Evolutionary conservation across 2,113 vertebrate species (phyloP).

Genomic region (Prietella phreatophila): DNA sequence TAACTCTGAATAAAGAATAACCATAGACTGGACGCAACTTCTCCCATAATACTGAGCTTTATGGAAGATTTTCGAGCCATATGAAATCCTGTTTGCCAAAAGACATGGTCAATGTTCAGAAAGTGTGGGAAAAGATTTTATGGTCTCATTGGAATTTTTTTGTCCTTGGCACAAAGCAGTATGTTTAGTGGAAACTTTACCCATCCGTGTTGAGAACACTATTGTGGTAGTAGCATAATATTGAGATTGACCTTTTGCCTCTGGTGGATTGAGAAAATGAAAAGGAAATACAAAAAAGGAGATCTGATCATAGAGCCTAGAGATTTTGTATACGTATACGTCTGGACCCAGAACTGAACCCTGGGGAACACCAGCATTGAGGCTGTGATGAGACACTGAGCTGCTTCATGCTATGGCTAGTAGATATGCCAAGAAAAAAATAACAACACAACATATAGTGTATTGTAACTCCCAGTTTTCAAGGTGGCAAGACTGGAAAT

Average conservation of each 20-base stretch:
- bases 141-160: not conserved
- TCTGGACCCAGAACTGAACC: not conserved
- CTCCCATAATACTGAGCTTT: not conserved
- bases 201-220: not conserved
- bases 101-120: not conserved
- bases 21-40: no score
- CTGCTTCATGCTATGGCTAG: not conserved
- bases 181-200: not conserved
- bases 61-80: not conserved
- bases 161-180: not conserved
- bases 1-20: no score
- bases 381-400: not conserved
- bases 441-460: not conserved
- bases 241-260: not conserved
- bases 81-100: not conserved
- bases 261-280: not conserved
- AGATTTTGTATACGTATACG: not conserved
- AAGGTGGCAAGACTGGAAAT: not conserved
- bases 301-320: not conserved
- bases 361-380: not conserved
- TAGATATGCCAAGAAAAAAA: not conserved
- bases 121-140: not conserved
- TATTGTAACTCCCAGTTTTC: not conserved
- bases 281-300: not conserved
- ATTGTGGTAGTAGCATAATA: not conserved